Evolutionary conservation across 2,797 vertebrate species (phyloP), one percentile per base, ranked within the genome.

Genomic region (Lepilemur ruficaudatus): DNA sequence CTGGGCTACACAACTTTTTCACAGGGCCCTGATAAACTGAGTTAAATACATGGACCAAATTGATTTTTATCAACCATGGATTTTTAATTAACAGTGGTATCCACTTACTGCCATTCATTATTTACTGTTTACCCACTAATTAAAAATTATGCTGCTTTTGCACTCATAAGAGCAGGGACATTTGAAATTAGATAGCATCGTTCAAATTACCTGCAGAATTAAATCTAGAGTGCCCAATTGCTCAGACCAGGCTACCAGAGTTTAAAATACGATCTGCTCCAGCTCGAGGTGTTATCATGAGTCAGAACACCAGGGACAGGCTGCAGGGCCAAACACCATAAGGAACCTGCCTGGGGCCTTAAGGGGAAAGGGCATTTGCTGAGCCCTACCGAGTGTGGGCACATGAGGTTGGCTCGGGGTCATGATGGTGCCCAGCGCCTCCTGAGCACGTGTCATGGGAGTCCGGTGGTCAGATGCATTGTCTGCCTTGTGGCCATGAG

Each of bases 101-200:
- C 96, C 94, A 95, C 96, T 97, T 97, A 86, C 96, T 35, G 75
- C 93, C 95, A 57, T 94, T 95, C 94, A 96, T 97, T 97, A 97
- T 97, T 97, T 96, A 97, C 97, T 98, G 97, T 95, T 97, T 97
- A 97, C 92, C 84, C 93, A 96, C 97, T 97, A 98, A 97, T 97
- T 97, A 97, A 94, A 97, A 97, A 97, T 97, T 96, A 95, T 91
- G 97, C 96, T 97, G 97, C 95, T 95, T 96, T 96, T 84, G 96
- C 96, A 95, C 95, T 97, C 97, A 14, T 93, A 92, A 93, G 94
- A 96, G 86, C 76, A 57, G 93, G 95, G 93, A 95, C 96, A 92
- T 97, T 95, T 81, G 97, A 96, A 97, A 97, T 97, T 92, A 97
- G 95, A 97, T 93, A 69, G 76, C 94, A 61, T 91, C 82, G n/a